phyloP scores from a whole-genome alignment of 2,113 vertebrate genomes.

The Tyto alba region DNA sequence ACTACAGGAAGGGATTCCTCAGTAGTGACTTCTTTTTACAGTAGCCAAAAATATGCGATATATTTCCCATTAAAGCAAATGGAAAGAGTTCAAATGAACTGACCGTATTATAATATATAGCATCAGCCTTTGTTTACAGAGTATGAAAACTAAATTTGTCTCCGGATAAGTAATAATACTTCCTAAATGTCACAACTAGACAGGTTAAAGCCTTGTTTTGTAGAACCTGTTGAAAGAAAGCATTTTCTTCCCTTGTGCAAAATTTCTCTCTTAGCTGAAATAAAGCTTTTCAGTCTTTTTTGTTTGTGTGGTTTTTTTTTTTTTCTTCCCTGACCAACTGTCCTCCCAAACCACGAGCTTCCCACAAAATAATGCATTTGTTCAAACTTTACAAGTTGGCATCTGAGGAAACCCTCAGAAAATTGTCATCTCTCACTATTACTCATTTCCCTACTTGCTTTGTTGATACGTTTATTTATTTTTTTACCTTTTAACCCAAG shows the following conservation, averaged over 20 bases:
- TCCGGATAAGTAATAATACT: neutral
- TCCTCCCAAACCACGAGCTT: neutral
- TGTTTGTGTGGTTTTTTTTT: neutral
- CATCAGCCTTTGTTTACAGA: neutral
- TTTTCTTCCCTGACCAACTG: neutral
- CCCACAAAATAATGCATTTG: neutral
- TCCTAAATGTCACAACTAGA: neutral
- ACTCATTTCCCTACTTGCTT: neutral
- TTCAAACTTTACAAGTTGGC: neutral
- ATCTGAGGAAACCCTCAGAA: neutral
- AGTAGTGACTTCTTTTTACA: neutral
- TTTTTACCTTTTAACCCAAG: neutral
- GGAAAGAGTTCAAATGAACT: neutral
- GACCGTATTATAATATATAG: neutral
- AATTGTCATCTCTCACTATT: neutral
- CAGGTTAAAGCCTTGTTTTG: neutral
- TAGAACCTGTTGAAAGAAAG: neutral
- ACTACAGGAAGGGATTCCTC: neutral
- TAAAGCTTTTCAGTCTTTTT: neutral
- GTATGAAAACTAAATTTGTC: neutral
- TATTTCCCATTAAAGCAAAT: neutral
- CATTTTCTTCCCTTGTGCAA: neutral
- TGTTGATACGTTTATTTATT: neutral
- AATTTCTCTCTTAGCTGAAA: neutral
- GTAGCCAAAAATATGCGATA: neutral